phyloP scores from a whole-genome alignment of 1,140 invertebrate genomes.

The Hycleus cichorii region DNA sequence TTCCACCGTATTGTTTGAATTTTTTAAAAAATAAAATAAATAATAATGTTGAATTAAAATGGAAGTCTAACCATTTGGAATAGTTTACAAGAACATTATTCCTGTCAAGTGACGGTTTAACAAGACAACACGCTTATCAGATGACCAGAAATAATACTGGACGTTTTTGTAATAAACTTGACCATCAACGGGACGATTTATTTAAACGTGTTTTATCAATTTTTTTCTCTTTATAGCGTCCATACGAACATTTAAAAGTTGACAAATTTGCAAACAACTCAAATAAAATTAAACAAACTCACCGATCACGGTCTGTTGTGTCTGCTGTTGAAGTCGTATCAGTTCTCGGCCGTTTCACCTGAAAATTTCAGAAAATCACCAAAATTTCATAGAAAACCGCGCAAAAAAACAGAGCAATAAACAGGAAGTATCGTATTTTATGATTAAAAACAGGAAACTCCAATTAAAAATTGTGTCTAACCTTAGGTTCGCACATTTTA shows the following conservation, averaged over 20 bases:
- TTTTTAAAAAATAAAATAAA: neutral
- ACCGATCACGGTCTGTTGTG: constrained; percentile 8
- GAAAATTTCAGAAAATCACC: neutral
- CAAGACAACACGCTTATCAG: constrained; percentile 14
- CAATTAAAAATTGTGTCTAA: constrained; percentile 14
- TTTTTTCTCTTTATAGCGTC: neutral
- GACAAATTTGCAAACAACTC: neutral
- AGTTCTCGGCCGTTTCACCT: constrained; percentile 9
- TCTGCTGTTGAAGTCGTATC: constrained; percentile 2
- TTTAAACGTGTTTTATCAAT: too few relatives aligned
- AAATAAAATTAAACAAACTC: neutral
- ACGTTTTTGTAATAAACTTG: neutral
- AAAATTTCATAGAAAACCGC: neutral
- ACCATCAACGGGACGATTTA: too few relatives aligned
- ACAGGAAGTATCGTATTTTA: neutral
- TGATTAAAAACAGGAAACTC: too few relatives aligned
- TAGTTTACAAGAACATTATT: constrained; percentile 16
- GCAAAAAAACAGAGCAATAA: too few relatives aligned
- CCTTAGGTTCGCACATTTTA: constrained; percentile 51
- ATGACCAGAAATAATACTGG: constrained; percentile 6
- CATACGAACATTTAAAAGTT: neutral
- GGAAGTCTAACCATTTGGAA: constrained; percentile 15
- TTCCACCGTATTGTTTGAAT: neutral
- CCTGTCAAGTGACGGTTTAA: constrained; percentile 17
- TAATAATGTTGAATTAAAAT: constrained; percentile 3